Conservation (phyloP, 2,888 invertebrate species). For the Petrophora chlorosata region DNA sequence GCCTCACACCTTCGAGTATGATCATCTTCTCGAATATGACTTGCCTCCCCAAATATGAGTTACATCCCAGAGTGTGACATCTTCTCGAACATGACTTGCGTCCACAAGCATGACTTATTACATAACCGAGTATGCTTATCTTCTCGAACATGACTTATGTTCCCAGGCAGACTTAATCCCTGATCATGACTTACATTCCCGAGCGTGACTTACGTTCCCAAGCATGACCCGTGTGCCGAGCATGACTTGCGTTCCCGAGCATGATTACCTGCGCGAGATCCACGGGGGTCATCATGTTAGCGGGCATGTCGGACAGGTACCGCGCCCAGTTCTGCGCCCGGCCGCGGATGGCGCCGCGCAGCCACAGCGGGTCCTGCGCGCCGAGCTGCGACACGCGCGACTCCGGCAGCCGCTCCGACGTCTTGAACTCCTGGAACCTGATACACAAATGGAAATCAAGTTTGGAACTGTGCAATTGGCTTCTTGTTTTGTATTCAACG, state of each 20-base stretch:
- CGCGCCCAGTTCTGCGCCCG: constrained; percentile 91
- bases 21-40: no score
- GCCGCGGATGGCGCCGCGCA: constrained; percentile 84
- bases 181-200: not conserved
- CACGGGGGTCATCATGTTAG: constrained; percentile 91
- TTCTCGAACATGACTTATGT: no score
- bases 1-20: no score
- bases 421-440: constrained; percentile 77
- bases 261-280: constrained; percentile 84
- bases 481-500: no score
- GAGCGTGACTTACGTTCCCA: not conserved
- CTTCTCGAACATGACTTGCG: no score
- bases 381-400: constrained; percentile 38
- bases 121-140: no score
- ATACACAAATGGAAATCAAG: not conserved
- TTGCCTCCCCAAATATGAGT: no score
- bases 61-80: no score
- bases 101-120: no score
- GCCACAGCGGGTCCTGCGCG: constrained; percentile 67
- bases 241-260: not conserved
- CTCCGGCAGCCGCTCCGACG: constrained; percentile 33
- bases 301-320: constrained; percentile 88
- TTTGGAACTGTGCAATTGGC: not conserved
- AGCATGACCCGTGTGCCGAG: not conserved
- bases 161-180: no score